Evolutionary conservation across 1,140 invertebrate genomes (phyloP).

Genomic region (Drosophila ercepeae): DNA sequence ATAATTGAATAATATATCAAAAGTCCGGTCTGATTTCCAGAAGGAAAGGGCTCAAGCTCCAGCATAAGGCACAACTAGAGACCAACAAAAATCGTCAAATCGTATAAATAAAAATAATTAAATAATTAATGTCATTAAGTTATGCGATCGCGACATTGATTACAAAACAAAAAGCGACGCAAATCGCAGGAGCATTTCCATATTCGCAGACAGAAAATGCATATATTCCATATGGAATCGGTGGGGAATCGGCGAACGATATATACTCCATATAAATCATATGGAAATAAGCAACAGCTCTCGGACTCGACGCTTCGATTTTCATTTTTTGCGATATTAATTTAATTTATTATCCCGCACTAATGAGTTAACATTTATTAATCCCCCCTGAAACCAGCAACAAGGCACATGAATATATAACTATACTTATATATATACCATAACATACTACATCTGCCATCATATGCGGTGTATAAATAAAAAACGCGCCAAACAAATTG

Average conservation of each 20-base stretch:
- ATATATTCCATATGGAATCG: no score
- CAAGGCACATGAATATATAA: slow-evolving; percentile 2
- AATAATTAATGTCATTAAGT: slow-evolving; percentile 79
- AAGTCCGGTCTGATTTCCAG: slow-evolving; percentile 39
- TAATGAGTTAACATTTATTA: slow-evolving; percentile 77
- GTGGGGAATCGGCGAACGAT: no score
- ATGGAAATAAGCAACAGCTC: slow-evolving; percentile 61
- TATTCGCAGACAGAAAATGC: neutral
- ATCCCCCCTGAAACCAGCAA: slow-evolving; percentile 32
- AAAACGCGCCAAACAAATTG: slow-evolving; percentile 57
- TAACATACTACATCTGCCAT: slow-evolving; percentile 9
- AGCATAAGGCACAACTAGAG: neutral
- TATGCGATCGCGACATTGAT: slow-evolving; percentile 55
- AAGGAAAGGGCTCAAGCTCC: slow-evolving; percentile 8
- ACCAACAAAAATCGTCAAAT: neutral
- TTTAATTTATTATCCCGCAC: slow-evolving; percentile 64
- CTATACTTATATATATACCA: slow-evolving; percentile 4
- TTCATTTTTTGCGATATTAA: slow-evolving; percentile 49
- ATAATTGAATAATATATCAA: slow-evolving; percentile 70
- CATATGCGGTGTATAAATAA: slow-evolving; percentile 44
- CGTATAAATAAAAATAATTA: slow-evolving; percentile 80
- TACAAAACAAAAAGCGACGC: slow-evolving; percentile 23
- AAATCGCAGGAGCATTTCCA: slow-evolving; percentile 24
- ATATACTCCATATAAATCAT: slow-evolving; percentile 65
- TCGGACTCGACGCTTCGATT: slow-evolving; percentile 37